Conservation (phyloP, 2,888 invertebrate genomes). For the Clunio marinus region DNA sequence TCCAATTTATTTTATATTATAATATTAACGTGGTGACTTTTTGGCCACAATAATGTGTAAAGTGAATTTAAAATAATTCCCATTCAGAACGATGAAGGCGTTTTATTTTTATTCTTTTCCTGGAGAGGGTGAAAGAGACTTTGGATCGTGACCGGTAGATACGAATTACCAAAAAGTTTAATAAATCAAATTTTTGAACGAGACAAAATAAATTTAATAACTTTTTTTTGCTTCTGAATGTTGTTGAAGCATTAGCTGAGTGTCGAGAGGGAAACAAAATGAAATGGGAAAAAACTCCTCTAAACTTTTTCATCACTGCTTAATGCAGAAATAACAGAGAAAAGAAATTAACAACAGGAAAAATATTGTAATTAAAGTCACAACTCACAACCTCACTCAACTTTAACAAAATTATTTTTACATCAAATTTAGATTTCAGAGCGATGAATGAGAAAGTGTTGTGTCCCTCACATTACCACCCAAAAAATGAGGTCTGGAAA, state of each 20-base stretch:
- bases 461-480: not conserved
- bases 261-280: too few relatives aligned
- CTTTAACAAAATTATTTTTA: not conserved
- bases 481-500: not conserved
- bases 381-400: not conserved
- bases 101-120: too few relatives aligned
- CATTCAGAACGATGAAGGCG: not conserved
- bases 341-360: too few relatives aligned
- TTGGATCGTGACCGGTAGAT: not conserved
- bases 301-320: too few relatives aligned
- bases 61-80: conserved; percentile 20
- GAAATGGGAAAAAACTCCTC: too few relatives aligned
- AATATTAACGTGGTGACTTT: conserved; percentile 9
- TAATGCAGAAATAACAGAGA: too few relatives aligned
- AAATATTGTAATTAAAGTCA: conserved; percentile 14
- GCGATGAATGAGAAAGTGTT: not conserved
- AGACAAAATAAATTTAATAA: not conserved
- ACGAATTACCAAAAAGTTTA: conserved; percentile 9
- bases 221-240: not conserved
- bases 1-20: not conserved
- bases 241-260: not conserved
- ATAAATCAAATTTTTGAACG: conserved; percentile 17
- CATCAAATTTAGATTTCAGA: not conserved
- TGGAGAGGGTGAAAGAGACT: not conserved
- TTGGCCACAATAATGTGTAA: conserved; percentile 12